Evolutionary conservation across 2,113 vertebrate genomes (phyloP).

Genomic region (Scatophagus argus): DNA sequence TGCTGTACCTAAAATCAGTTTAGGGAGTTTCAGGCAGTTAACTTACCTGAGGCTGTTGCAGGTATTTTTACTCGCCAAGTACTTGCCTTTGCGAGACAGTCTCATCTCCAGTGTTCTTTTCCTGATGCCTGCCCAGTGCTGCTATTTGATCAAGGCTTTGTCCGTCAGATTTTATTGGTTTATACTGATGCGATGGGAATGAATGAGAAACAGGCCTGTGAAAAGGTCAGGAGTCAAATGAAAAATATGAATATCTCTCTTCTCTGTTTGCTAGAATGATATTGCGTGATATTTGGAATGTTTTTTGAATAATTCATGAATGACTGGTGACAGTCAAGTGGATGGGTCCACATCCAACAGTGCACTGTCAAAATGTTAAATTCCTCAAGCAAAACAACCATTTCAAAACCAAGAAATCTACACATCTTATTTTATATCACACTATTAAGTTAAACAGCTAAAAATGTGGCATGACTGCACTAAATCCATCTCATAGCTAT

Average conservation of each 20-base stretch:
- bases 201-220: slow-evolving; percentile 72
- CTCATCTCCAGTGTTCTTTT: slow-evolving; percentile 62
- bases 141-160: slow-evolving; percentile 79
- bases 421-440: not conserved
- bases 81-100: slow-evolving; percentile 67
- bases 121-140: slow-evolving; percentile 47
- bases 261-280: slow-evolving; percentile 70
- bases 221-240: slow-evolving; percentile 82
- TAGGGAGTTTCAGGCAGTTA: slow-evolving; percentile 73
- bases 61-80: slow-evolving; percentile 76
- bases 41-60: slow-evolving; percentile 73
- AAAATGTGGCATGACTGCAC: slow-evolving; percentile 16
- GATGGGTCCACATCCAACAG: slow-evolving; percentile 21
- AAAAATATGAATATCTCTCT: slow-evolving; percentile 76
- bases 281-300: slow-evolving; percentile 71
- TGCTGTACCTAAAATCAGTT: slow-evolving; percentile 74
- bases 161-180: slow-evolving; percentile 78
- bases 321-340: slow-evolving; percentile 56
- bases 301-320: slow-evolving; percentile 71
- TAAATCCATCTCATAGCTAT: slow-evolving; percentile 23
- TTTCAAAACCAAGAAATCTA: not conserved
- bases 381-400: slow-evolving; percentile 38
- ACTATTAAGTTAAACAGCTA: not conserved
- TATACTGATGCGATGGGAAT: slow-evolving; percentile 71
- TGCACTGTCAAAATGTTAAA: slow-evolving; percentile 52